These are phyloP conservation scores for Pyrrhia umbra DNA, from an alignment of 2,888 invertebrate genomes.

Conservation along the genomic window DNA sequence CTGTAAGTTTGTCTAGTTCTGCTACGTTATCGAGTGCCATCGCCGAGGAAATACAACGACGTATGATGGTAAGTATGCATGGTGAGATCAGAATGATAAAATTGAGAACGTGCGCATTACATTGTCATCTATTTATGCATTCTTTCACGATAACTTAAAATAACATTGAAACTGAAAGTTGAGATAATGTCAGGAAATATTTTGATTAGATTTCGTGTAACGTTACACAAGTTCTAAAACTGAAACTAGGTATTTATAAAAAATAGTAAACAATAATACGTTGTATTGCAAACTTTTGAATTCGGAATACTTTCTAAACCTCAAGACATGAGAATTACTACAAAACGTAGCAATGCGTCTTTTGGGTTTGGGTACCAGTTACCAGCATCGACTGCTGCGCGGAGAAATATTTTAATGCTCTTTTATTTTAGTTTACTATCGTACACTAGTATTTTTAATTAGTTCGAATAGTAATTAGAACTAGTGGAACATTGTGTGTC, in stretches of 20 bases:
- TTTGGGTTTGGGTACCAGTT: no score
- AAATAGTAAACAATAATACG: no score
- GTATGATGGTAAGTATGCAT: slow-evolving; percentile 77
- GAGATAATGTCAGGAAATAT: slow-evolving; percentile 23
- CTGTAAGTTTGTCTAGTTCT: slow-evolving; percentile 81
- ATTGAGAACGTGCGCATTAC: slow-evolving; percentile 25
- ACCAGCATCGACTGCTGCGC: no score
- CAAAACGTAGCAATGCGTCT: no score
- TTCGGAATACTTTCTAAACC: no score
- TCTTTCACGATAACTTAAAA: slow-evolving; percentile 18
- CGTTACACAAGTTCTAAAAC: background rate
- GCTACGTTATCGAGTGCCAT: slow-evolving; percentile 87
- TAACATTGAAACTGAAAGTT: slow-evolving; percentile 30
- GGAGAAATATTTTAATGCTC: no score
- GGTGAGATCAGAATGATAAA: slow-evolving; percentile 6
- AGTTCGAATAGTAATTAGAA: no score
- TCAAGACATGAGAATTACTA: no score
- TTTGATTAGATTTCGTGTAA: background rate
- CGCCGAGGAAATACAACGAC: slow-evolving; percentile 86
- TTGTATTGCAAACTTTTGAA: no score
- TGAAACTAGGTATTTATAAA: background rate
- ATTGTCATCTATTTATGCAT: slow-evolving; percentile 31
- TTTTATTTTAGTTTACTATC: no score
- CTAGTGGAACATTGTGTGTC: no score
- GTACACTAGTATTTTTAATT: no score